A percentile compares a stretch with the other conserved stretches of the same genome.
These are phyloP conservation scores for Nerophis lumbriciformis DNA, from an alignment of 2,113 vertebrate genomes.

Conservation along the genomic window DNA sequence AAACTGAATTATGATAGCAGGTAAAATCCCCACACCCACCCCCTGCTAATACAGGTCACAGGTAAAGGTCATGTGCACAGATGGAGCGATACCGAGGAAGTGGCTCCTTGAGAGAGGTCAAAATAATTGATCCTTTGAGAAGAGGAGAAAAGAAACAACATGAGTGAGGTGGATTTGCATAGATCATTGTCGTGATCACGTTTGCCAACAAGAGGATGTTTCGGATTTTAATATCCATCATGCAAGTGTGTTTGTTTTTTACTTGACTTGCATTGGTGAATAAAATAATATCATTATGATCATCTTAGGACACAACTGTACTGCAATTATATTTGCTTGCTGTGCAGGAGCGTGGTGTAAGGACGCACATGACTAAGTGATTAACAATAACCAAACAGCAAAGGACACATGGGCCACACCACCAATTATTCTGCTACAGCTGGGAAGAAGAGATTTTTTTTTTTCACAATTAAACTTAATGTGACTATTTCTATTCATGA, in stretches of 20 bases:
- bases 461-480: slow-evolving; percentile 4
- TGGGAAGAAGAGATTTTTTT: neutral
- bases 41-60: slow-evolving; percentile 59
- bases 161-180: slow-evolving; percentile 11
- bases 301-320: slow-evolving; percentile 21
- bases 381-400: slow-evolving; percentile 40
- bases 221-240: neutral
- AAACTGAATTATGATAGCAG: slow-evolving; percentile 66
- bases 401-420: slow-evolving; percentile 31
- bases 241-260: slow-evolving; percentile 5
- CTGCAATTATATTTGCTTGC: slow-evolving; percentile 30
- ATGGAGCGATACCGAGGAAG: slow-evolving; percentile 29
- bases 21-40: slow-evolving; percentile 40
- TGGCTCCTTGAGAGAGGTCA: slow-evolving; percentile 31
- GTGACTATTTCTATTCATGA: slow-evolving; percentile 1
- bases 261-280: slow-evolving; percentile 8
- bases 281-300: slow-evolving; percentile 16
- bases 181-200: neutral
- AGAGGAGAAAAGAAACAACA: slow-evolving; percentile 11
- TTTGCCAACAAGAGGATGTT: slow-evolving; percentile 1
- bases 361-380: slow-evolving; percentile 8
- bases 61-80: slow-evolving; percentile 57
- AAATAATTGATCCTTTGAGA: slow-evolving; percentile 35
- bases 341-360: slow-evolving; percentile 3
- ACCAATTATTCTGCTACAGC: slow-evolving; percentile 16